Evolutionary conservation across 2,888 invertebrate species (phyloP), one percentile per base, ranked within the genome.

Genomic region (Saturnia pavonia): DNA sequence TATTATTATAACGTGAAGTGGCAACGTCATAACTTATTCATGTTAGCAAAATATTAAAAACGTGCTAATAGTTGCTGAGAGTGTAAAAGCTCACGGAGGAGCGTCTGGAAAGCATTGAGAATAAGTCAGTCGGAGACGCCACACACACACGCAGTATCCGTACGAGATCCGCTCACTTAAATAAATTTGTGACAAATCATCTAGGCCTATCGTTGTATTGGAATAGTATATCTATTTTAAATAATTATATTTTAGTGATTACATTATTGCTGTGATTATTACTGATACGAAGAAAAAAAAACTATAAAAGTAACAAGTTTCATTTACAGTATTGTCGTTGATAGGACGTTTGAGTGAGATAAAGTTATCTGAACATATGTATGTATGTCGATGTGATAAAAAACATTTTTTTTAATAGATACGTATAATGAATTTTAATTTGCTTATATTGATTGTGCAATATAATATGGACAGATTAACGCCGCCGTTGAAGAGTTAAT

Each of bases 81-180:
- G 86, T 85, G 84, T 80, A 80, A 82, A 81, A 77, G 77, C 83
- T 84, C 82, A 82, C 82, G 77, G 81, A 78, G 80, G 73, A 76
- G 76, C 78, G 78, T 81, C 75, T 82, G 82, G 85, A 86, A 87
- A 88, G 83, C 86, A 87, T 85, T 90, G 90, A 91, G 92, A 92
- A 88, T 90, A 89, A 88, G 89, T 83, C 79, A 79, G 77, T 80
- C 75, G 77, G 27, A 73, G 72, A 65, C 76, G 75, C 81, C 78
- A 80, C 82, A 83, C 82, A 81, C 82, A 80, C 82, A 83, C 82
- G 81, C 82, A 80, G 82, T 78, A 76, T 74, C 75, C 78, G 75
- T 79, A 78, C 77, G 78, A 78, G 80, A 79, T 74, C 76, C 78
- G 80, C 78, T 77, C 74, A 75, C 77, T 78, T 79, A 75, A 42